These are phyloP conservation scores for Parazoanthus atlanticus DNA, from an alignment of 92 coral and sea anemone genomes.

Conservation along the genomic window DNA sequence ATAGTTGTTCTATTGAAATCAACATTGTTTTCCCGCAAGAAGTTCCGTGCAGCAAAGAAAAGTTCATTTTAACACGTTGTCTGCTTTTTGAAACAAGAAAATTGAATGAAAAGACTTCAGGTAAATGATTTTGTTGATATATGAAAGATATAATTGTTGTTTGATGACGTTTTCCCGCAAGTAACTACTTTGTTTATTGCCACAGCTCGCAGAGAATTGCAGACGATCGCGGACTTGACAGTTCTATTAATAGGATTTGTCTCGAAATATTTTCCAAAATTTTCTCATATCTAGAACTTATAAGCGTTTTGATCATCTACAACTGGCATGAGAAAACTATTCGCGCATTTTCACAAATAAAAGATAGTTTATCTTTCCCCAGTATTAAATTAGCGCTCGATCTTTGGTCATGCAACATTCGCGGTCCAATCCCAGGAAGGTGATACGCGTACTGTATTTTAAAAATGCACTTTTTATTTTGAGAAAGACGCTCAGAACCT, in stretches of 20 bases:
- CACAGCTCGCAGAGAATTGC: conserved; percentile 3
- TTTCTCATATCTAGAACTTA: background rate
- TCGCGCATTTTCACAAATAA: too few species aligned
- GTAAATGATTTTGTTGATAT: background rate
- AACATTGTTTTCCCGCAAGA: background rate
- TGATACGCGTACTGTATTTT: too few species aligned
- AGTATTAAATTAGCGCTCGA: too few species aligned
- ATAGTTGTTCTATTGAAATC: background rate
- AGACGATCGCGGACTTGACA: background rate
- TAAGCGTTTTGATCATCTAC: too few species aligned
- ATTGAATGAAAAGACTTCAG: background rate
- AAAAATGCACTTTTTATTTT: too few species aligned
- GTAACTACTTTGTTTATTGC: background rate
- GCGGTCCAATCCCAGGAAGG: too few species aligned
- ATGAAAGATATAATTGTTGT: background rate
- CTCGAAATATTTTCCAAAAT: background rate
- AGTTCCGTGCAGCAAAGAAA: background rate
- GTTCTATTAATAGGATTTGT: background rate
- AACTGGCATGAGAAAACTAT: too few species aligned
- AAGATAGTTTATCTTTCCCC: too few species aligned
- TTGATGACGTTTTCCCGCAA: background rate
- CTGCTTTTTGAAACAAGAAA: background rate
- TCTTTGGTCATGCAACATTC: too few species aligned
- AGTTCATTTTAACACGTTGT: background rate
- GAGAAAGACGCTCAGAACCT: too few species aligned